Evolutionary conservation across 2,888 invertebrate species (phyloP).

Genomic region (Arenicola marina): DNA sequence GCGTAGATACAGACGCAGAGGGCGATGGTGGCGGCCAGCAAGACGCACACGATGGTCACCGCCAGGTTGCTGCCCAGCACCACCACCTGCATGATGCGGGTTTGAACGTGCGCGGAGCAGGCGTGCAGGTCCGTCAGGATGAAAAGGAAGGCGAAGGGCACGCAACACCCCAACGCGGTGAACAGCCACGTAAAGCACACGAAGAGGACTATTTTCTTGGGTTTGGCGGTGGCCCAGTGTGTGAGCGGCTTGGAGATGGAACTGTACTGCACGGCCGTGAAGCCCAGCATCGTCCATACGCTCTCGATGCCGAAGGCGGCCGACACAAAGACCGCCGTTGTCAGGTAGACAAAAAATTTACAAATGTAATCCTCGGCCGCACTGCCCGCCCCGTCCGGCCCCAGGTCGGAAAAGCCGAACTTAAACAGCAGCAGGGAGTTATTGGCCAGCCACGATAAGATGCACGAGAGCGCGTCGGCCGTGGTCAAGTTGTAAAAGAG

Average conservation of each 20-base stretch:
- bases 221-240: slow-evolving; percentile 15
- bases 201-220: slow-evolving; percentile 12
- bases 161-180: slow-evolving; percentile 5
- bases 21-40: slow-evolving; percentile 17
- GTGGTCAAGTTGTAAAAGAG: slow-evolving; percentile 31
- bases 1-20: slow-evolving; percentile 25
- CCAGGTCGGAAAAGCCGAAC: neutral
- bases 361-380: slow-evolving; percentile 21
- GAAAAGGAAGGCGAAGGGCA: slow-evolving; percentile 9
- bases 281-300: slow-evolving; percentile 29
- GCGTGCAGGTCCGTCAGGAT: neutral
- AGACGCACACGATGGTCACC: slow-evolving; percentile 10
- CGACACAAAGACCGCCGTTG: slow-evolving; percentile 24
- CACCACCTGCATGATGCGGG: neutral
- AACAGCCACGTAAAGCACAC: slow-evolving; percentile 21
- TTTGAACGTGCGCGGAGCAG: neutral
- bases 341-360: slow-evolving; percentile 18
- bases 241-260: slow-evolving; percentile 30
- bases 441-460: slow-evolving; percentile 26
- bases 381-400: neutral
- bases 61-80: slow-evolving; percentile 17
- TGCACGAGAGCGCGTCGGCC: slow-evolving; percentile 23
- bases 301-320: slow-evolving; percentile 21
- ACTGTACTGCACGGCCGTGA: slow-evolving; percentile 29
- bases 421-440: slow-evolving; percentile 24